phyloP scores from a whole-genome alignment of 2,888 invertebrate genomes.

The Drosophila limbata region DNA sequence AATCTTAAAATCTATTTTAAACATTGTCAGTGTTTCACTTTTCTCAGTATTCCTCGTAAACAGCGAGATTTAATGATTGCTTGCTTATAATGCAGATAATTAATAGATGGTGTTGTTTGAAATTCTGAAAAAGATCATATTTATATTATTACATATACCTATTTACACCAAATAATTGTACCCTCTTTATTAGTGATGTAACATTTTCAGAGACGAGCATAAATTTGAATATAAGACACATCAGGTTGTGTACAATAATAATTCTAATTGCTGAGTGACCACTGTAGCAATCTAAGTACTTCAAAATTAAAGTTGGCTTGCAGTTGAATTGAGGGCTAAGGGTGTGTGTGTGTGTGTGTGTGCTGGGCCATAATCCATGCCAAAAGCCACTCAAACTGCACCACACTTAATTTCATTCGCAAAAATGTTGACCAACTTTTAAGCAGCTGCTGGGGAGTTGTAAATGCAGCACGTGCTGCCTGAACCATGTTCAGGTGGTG shows the following conservation, averaged over 20 bases:
- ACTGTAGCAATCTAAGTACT: slow-evolving; percentile 6
- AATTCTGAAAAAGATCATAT: too few relatives aligned
- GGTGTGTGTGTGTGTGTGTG: slow-evolving; percentile 1
- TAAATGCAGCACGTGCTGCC: slow-evolving; percentile 50
- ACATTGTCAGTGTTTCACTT: neutral
- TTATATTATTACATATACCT: too few relatives aligned
- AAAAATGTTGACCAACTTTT: slow-evolving; percentile 53
- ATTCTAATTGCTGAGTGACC: slow-evolving; percentile 1
- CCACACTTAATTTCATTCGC: slow-evolving; percentile 58
- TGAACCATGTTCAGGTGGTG: slow-evolving; percentile 12
- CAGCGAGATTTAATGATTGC: too few relatives aligned
- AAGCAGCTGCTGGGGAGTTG: slow-evolving; percentile 43
- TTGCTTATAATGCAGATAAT: too few relatives aligned
- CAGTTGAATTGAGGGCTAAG: too few relatives aligned
- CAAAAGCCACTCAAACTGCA: slow-evolving; percentile 51
- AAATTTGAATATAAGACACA: neutral
- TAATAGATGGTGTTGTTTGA: too few relatives aligned
- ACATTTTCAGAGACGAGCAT: neutral
- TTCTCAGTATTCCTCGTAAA: too few relatives aligned
- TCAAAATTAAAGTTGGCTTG: slow-evolving; percentile 13
- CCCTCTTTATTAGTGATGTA: too few relatives aligned
- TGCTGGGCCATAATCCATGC: slow-evolving; percentile 34
- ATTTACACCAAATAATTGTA: too few relatives aligned
- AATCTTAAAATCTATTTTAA: neutral
- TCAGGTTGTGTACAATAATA: neutral